Evolutionary conservation across 2,888 invertebrate species (phyloP), one percentile per base, ranked within the genome.

Genomic region (Nymphalis urticae): DNA sequence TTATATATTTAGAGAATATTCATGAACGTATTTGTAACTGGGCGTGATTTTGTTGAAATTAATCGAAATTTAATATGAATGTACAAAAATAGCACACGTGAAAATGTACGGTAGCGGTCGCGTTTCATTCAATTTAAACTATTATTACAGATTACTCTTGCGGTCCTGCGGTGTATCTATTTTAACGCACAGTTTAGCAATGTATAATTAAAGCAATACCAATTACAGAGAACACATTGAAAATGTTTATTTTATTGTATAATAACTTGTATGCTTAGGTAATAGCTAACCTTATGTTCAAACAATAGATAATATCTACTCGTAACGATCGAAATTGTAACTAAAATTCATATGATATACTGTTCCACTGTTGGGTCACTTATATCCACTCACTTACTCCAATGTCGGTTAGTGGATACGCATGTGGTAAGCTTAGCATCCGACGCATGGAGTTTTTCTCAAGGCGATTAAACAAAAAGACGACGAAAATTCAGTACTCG

Each of bases 91-190:
- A 48, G 56, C 53, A 56, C 54, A 27, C 48, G 62, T 62, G 36
- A 58, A 36, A 32, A 58, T 19, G 48, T 48, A 17, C 27, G 27
- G 5, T 21, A 62, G 54, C 50, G 67, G 67, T 67, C 42, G 48
- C 32, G 32, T 61, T n/a, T 42, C 36, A 61, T 62, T 48, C 56
- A 67, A 67, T 62, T 62, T 48, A 67, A 66, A 62, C 48, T 62
- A 67, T 67, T 61, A 67, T 67, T 67, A 62, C 67, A 48, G 62
- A 56, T 58, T 62, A 62, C 62, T 50, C 4, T 58, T 62, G 67
- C 42, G 67, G 67, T 67, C 42, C n/a, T 10, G 58, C 48, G 66
- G 36, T 16, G 58, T 42, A 58, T 58, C 58, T 58, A 58, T 58
- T 58, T 58, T 58, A 58, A 62, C 56, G 58, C 58, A 62, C 56